phyloP scores from a whole-genome alignment of 2,888 invertebrate species.

The Sthenelais limicola region DNA sequence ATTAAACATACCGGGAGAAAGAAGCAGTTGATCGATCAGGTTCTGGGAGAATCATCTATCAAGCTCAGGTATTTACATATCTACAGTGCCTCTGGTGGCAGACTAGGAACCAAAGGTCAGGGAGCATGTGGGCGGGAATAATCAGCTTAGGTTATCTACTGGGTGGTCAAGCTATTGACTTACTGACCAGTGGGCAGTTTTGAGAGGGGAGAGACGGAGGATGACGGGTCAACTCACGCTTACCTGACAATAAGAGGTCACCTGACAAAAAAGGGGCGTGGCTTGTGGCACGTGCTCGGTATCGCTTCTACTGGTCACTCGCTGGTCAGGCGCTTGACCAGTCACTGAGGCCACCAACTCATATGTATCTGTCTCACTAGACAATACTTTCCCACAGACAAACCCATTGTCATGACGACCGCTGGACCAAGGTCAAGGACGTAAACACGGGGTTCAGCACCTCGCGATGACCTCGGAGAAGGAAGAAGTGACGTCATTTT shows the following conservation, averaged over 20 bases:
- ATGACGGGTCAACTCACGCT: background rate
- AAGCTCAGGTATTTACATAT: slow-evolving; percentile 34
- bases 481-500: slow-evolving; percentile 24
- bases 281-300: slow-evolving; percentile 10
- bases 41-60: slow-evolving; percentile 17
- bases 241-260: background rate
- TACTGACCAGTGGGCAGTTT: slow-evolving; percentile 23
- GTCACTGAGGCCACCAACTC: background rate
- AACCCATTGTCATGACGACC: slow-evolving; percentile 21
- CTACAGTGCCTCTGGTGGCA: background rate
- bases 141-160: background rate
- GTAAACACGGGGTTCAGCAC: background rate
- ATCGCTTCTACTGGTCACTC: background rate
- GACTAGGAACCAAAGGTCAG: background rate
- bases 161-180: no score
- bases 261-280: slow-evolving; percentile 24
- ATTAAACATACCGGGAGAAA: slow-evolving; percentile 34
- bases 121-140: background rate
- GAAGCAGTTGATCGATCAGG: slow-evolving; percentile 12
- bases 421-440: slow-evolving; percentile 30
- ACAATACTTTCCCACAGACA: slow-evolving; percentile 5
- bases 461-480: no score
- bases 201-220: background rate
- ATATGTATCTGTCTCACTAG: slow-evolving; percentile 21
- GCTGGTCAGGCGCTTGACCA: slow-evolving; percentile 8